These are phyloP conservation scores for Aviceda subcristata DNA, from an alignment of 2,113 vertebrate species.

Conservation along the genomic window DNA sequence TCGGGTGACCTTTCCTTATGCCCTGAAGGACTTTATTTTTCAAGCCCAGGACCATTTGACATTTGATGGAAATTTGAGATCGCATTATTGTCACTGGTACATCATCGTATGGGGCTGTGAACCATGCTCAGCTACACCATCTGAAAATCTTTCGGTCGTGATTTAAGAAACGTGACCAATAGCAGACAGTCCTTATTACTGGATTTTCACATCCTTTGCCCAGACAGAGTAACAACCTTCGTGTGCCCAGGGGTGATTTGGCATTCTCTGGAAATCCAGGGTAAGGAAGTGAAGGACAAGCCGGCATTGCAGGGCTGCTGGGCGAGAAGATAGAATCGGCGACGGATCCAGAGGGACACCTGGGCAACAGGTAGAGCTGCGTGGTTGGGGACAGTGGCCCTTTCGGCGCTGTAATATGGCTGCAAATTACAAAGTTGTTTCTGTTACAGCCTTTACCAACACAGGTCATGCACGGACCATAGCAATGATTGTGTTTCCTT, in stretches of 20 bases:
- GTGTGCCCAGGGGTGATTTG: neutral
- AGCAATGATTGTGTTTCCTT: neutral
- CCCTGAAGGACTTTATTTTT: neutral
- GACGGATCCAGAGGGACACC: neutral
- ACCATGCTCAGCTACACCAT: neutral
- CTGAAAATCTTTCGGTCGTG: neutral
- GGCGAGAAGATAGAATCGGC: rapidly evolving
- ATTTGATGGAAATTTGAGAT: neutral
- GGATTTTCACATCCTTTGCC: neutral
- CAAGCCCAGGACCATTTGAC: neutral
- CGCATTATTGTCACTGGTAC: neutral
- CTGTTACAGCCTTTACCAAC: neutral
- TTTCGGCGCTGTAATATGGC: neutral
- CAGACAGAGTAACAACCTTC: neutral
- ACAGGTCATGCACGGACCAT: neutral
- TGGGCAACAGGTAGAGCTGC: neutral
- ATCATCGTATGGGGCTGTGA: neutral
- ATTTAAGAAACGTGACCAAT: neutral
- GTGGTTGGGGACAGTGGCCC: neutral
- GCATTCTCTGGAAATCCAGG: neutral
- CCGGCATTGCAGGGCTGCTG: neutral
- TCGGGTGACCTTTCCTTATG: neutral
- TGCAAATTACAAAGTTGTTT: neutral
- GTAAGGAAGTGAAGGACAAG: neutral
- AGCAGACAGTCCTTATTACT: neutral